Evolutionary conservation across 2,888 invertebrate species (phyloP).

Genomic region (Prenolepis imparis): DNA sequence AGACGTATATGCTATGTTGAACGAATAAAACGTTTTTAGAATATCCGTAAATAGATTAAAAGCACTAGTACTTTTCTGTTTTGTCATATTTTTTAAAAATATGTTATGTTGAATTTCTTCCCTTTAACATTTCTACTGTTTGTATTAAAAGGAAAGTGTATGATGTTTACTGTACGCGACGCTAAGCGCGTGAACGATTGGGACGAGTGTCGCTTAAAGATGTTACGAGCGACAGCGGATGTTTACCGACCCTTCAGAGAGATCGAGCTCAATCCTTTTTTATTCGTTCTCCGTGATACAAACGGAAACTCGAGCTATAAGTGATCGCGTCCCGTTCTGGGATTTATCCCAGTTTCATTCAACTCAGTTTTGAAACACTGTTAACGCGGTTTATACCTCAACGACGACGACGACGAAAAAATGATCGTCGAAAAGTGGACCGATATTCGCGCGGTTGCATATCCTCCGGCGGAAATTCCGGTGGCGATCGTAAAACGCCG

Average conservation of each 20-base stretch:
- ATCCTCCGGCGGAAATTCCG: neutral
- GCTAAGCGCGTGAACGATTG: neutral
- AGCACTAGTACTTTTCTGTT: neutral
- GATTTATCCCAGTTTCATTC: neutral
- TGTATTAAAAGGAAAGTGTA: neutral
- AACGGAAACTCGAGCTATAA: neutral
- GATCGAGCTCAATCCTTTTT: neutral
- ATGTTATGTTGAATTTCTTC: neutral
- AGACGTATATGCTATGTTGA: neutral
- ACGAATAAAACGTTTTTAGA: neutral
- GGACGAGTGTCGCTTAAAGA: neutral
- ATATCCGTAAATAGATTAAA: constrained; percentile 10
- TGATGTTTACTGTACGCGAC: neutral
- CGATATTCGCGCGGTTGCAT: constrained; percentile 5
- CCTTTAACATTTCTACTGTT: neutral
- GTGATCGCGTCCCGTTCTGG: neutral
- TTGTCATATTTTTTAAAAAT: neutral
- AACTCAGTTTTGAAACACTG: neutral
- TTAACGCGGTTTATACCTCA: neutral
- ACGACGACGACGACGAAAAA: neutral
- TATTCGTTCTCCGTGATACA: neutral
- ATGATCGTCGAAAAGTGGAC: neutral
- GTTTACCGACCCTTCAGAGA: neutral
- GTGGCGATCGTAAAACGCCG: constrained; percentile 5
- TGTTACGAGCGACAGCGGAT: neutral